A percentile compares a stretch with the other conserved stretches of the same genome.
Conservation (phyloP, 30 jellyfish, hydroid and myxozoan genomes). For the Calvadosia cruxmelitensis region DNA sequence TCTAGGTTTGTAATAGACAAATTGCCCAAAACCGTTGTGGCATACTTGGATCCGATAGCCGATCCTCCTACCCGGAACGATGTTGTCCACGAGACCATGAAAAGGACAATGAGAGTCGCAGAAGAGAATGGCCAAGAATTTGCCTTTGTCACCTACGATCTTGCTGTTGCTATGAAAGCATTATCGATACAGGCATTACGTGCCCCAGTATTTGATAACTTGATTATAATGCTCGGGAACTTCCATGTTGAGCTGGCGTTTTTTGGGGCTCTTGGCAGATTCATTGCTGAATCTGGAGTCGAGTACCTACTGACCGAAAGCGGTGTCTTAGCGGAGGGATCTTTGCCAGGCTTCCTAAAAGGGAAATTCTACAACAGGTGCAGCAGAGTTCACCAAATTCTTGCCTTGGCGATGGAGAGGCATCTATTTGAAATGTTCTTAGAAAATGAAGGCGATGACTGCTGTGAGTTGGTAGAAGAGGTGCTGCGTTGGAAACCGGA, state of each 20-base stretch:
- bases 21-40: not conserved
- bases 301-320: constrained; percentile 14
- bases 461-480: not conserved
- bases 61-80: not conserved
- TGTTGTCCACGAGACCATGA: not conserved
- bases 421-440: not conserved
- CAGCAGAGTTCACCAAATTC: constrained; percentile 7
- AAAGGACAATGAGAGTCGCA: not conserved
- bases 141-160: too few relatives aligned
- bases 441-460: not conserved
- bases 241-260: constrained; percentile 23
- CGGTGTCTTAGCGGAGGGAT: constrained; percentile 21
- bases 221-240: constrained; percentile 32
- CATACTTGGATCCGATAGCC: not conserved
- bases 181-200: constrained; percentile 13
- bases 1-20: not conserved
- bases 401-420: not conserved
- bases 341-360: constrained; percentile 3
- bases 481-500: too few relatives aligned
- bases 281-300: constrained; percentile 19
- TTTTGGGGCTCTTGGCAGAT: constrained; percentile 8
- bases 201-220: constrained; percentile 18
- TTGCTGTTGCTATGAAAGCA: too few relatives aligned
- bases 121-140: constrained; percentile 1
- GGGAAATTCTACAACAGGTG: constrained; percentile 26